phyloP scores from a whole-genome alignment of 2,888 invertebrate species.

The Acleris sparsana region DNA sequence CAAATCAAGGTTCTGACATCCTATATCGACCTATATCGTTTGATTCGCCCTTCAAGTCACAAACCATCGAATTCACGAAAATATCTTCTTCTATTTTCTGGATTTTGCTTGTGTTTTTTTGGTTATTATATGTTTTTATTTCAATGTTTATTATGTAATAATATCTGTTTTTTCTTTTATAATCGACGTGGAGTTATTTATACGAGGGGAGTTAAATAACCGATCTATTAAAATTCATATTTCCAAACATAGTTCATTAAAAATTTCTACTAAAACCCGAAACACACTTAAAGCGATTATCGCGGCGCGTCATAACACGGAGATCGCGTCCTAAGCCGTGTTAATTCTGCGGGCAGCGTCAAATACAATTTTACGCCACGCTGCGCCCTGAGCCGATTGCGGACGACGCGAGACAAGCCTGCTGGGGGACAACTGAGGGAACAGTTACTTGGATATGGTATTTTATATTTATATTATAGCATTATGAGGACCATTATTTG shows the following conservation, averaged over 20 bases:
- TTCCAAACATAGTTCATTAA: conserved; percentile 51
- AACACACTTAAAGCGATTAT: conserved; percentile 72
- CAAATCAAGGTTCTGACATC: too few species aligned
- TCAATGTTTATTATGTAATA: too few species aligned
- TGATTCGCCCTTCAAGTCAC: too few species aligned
- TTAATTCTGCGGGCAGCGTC: conserved; percentile 76
- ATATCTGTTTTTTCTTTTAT: too few species aligned
- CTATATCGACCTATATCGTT: too few species aligned
- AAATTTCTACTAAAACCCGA: conserved; percentile 50
- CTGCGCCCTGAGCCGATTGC: conserved; percentile 81
- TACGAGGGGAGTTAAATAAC: too few species aligned
- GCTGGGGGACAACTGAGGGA: conserved; percentile 46
- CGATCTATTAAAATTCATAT: neutral
- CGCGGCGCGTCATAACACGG: conserved; percentile 73
- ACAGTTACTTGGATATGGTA: conserved; percentile 47
- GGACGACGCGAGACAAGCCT: conserved; percentile 76
- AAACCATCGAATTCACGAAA: too few species aligned
- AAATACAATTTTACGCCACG: conserved; percentile 82
- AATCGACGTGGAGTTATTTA: too few species aligned
- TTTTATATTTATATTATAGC: neutral
- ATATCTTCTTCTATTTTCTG: too few species aligned
- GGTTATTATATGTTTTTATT: too few species aligned
- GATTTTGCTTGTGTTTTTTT: too few species aligned
- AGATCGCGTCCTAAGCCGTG: conserved; percentile 73
- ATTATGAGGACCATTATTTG: too few species aligned